These are phyloP conservation scores for Actinostola sp. DNA, from an alignment of 92 coral and sea anemone genomes.

Conservation along the genomic window DNA sequence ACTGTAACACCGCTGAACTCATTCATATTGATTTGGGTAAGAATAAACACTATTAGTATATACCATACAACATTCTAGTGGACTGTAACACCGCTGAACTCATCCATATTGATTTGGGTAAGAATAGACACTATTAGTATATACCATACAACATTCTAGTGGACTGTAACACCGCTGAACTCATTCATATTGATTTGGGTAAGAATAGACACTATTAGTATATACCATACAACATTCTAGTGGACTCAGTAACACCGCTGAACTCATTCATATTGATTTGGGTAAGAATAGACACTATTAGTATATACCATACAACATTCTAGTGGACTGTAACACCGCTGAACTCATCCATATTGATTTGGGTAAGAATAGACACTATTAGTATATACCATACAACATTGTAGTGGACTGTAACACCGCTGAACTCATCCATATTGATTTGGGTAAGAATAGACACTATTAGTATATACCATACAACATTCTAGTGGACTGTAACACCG, in stretches of 20 bases:
- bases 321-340: slow-evolving; percentile 94
- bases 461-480: slow-evolving; percentile 38
- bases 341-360: slow-evolving; percentile 92
- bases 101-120: slow-evolving; percentile 93
- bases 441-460: slow-evolving; percentile 72
- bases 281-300: too few species aligned
- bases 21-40: slow-evolving; percentile 94
- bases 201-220: slow-evolving; percentile 21
- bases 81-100: slow-evolving; percentile 95
- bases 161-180: slow-evolving; percentile 93
- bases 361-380: slow-evolving; percentile 65
- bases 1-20: slow-evolving; percentile 92
- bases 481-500: slow-evolving; percentile 93
- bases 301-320: too few species aligned
- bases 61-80: slow-evolving; percentile 66
- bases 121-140: slow-evolving; percentile 9
- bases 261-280: too few species aligned
- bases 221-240: too few species aligned
- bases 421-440: slow-evolving; percentile 89
- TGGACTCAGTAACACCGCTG: too few species aligned
- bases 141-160: slow-evolving; percentile 66
- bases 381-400: slow-evolving; percentile 38
- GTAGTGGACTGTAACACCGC: slow-evolving; percentile 96
- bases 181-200: slow-evolving; percentile 94
- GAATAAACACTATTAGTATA: neutral